Evolutionary conservation across 2,797 vertebrate genomes (phyloP).

Genomic region (Eulemur coronatus): DNA sequence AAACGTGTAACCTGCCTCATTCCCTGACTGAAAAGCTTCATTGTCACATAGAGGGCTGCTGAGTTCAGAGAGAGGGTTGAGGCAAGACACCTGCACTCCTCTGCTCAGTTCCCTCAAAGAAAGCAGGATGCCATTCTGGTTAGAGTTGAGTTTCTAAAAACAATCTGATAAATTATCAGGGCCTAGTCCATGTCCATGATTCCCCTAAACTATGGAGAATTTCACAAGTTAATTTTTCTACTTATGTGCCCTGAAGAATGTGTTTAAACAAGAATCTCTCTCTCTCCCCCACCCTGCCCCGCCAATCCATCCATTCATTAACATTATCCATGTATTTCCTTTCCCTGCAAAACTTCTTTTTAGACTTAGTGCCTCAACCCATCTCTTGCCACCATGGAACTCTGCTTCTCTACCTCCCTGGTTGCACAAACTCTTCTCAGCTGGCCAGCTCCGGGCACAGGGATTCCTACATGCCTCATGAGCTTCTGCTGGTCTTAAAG

Average conservation of each 20-base stretch:
- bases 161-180: background rate
- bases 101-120: background rate
- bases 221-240: background rate
- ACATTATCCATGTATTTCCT: background rate
- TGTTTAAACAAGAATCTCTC: background rate
- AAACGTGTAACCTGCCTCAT: background rate
- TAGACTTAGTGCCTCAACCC: background rate
- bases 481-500: background rate
- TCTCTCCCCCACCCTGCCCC: background rate
- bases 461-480: background rate
- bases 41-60: background rate
- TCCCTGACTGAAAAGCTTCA: background rate
- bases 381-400: background rate
- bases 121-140: background rate
- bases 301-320: background rate
- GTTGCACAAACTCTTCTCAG: background rate
- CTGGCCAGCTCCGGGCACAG: background rate
- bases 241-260: background rate
- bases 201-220: background rate
- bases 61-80: background rate
- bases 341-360: background rate
- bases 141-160: background rate
- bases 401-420: background rate
- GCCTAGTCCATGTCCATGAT: background rate
- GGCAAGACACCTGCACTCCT: background rate